These are phyloP conservation scores for Orius insidiosus DNA, from an alignment of 1,140 invertebrate species.

Conservation along the genomic window DNA sequence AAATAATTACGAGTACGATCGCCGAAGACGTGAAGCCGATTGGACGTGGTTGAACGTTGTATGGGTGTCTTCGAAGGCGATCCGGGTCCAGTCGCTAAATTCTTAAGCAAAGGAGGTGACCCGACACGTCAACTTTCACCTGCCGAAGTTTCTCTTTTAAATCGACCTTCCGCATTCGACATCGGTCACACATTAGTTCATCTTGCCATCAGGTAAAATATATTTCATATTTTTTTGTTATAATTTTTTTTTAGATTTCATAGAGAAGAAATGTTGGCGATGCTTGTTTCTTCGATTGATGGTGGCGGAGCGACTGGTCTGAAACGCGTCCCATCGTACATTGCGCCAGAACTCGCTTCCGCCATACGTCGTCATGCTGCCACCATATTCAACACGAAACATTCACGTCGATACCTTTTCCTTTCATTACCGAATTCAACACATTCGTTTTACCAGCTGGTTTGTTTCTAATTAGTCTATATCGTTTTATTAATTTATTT, in stretches of 20 bases:
- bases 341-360: constrained; percentile 73
- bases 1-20: constrained; percentile 46
- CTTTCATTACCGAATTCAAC: constrained; percentile 76
- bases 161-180: constrained; percentile 83
- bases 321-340: constrained; percentile 75
- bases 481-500: constrained; percentile 2
- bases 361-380: constrained; percentile 83
- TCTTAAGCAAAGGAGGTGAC: constrained; percentile 73
- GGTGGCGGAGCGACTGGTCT: constrained; percentile 57
- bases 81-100: constrained; percentile 66
- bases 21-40: constrained; percentile 52
- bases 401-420: constrained; percentile 69
- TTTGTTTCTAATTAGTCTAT: constrained; percentile 23
- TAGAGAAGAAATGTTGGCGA: constrained; percentile 78
- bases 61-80: constrained; percentile 78
- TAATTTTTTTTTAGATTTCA: constrained; percentile 45
- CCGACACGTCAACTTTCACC: constrained; percentile 72
- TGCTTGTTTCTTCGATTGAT: constrained; percentile 75
- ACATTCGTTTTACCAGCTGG: constrained; percentile 76
- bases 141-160: constrained; percentile 68
- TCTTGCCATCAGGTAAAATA: constrained; percentile 76
- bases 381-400: constrained; percentile 71
- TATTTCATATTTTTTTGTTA: too few relatives aligned
- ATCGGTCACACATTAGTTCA: constrained; percentile 85
- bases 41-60: constrained; percentile 84